phyloP scores from a whole-genome alignment of 2,113 vertebrate species.

The Malaclemys terrapin region DNA sequence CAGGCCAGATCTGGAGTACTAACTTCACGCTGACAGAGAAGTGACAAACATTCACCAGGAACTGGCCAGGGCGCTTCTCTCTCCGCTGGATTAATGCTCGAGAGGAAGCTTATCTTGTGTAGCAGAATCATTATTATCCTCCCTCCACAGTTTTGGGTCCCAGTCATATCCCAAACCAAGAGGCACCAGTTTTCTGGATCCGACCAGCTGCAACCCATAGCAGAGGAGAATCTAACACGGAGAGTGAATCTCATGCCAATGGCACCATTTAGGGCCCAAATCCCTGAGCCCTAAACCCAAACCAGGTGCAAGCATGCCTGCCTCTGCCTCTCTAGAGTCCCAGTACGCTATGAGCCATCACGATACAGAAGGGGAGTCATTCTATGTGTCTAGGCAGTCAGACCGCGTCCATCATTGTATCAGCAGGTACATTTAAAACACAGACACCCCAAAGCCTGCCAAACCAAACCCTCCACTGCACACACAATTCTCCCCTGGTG shows the following conservation, averaged over 20 bases:
- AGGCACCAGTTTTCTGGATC: background rate
- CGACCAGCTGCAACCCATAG: background rate
- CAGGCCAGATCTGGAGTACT: background rate
- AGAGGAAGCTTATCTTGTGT: background rate
- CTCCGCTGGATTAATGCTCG: background rate
- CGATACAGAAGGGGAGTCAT: background rate
- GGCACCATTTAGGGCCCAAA: background rate
- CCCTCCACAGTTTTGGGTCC: background rate
- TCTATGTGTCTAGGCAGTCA: background rate
- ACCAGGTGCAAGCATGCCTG: background rate
- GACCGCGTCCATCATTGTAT: background rate
- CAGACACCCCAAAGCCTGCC: background rate
- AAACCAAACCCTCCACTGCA: fast-evolving
- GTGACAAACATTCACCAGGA: slow-evolving; percentile 19
- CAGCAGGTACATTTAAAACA: no score
- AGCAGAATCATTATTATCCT: background rate
- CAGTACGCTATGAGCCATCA: background rate
- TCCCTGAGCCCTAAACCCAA: background rate
- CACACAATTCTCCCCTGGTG: background rate
- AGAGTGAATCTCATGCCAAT: background rate
- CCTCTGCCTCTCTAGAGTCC: background rate
- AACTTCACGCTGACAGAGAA: slow-evolving; percentile 45
- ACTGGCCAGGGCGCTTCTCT: slow-evolving; percentile 6
- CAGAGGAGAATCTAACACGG: fast-evolving
- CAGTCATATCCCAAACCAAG: background rate